Base-by-base conservation (phyloP, 2,797 vertebrate species). In the Clarias laeviceps region DNA sequence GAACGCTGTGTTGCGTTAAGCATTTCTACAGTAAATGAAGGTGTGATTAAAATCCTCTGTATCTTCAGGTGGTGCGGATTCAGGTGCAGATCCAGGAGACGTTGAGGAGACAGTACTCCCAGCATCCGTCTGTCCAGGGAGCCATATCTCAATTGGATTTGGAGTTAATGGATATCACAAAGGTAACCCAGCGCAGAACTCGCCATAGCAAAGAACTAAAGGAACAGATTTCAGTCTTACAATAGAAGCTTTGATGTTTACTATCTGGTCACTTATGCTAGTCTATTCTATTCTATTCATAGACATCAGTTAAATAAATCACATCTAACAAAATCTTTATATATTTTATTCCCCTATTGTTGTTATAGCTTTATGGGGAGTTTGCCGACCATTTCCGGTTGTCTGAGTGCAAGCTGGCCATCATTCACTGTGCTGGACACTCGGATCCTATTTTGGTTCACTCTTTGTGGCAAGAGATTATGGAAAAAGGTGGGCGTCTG, bases 21-120 rank as follows among this genome's bases (percentile, higher is more conserved):
- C 11, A 4, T 69, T 11, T 54, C 1, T 59, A 17, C 17, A 3
- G 6, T 59, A 8, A 54, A 54, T 32, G 11, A 29, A 4, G 34
- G 18, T 7, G 76, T 29, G 29, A 29, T 66, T 18, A n/a, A 24
- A 84, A 82, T 27, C 7, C 17, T 29, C 11, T 1, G 37, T 65
- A 14, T 72, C 56, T 29, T 17, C 76, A 99, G 98, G 97, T 99
- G 90, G 97, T 98, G 62, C 96, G 97, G 72, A 99, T 99, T 90
- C 98, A 99, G 89, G 97, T 98, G 83, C 98, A 99, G 89, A 99
- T 99, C 91, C 98, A 99, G 90, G 97, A 99, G 73, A 97, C 97
- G 0, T 92, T 99, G 82, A 96, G 96, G 73, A 93, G 93, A 80
- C 97, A 97, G 85, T 97, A 96, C 93, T 97, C 97, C 12, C 95